Conservation (phyloP, 2,888 invertebrate species). For the Sinhomidia bicolor region DNA sequence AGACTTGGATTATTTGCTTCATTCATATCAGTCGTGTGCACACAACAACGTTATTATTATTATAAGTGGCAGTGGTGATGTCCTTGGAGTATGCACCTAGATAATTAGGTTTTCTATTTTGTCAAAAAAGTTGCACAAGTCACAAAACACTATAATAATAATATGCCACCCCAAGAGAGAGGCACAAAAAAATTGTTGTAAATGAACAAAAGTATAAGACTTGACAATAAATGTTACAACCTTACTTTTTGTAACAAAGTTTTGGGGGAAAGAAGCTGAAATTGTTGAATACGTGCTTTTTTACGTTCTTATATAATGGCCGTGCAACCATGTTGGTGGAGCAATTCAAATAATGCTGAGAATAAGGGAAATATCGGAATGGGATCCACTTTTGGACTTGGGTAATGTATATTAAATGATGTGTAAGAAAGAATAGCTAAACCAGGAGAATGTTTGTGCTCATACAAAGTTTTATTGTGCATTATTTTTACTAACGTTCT, state of each 20-base stretch:
- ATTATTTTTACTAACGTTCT: neutral
- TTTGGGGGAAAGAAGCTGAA: neutral
- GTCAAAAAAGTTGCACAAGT: slow-evolving; percentile 5
- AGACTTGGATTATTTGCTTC: too few species aligned
- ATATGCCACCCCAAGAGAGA: slow-evolving; percentile 29
- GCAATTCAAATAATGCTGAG: slow-evolving; percentile 12
- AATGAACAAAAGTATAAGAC: slow-evolving; percentile 14
- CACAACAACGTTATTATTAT: too few species aligned
- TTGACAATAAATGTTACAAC: slow-evolving; percentile 11
- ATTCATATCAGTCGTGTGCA: too few species aligned
- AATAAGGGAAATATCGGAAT: neutral
- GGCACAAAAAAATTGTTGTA: slow-evolving; percentile 10
- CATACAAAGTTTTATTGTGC: slow-evolving; percentile 13
- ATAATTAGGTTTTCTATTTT: slow-evolving; percentile 5
- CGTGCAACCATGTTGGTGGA: neutral
- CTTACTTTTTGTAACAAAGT: neutral
- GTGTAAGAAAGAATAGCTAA: neutral
- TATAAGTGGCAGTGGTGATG: too few species aligned
- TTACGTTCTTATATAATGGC: neutral
- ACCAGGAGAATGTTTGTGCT: neutral
- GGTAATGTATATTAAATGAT: slow-evolving; percentile 18
- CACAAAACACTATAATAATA: too few species aligned
- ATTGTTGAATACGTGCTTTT: neutral
- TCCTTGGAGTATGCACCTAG: neutral
- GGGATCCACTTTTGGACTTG: neutral